Base-by-base conservation (phyloP, 2,888 invertebrate genomes). In the Sinopyrophorus schimmeli region DNA sequence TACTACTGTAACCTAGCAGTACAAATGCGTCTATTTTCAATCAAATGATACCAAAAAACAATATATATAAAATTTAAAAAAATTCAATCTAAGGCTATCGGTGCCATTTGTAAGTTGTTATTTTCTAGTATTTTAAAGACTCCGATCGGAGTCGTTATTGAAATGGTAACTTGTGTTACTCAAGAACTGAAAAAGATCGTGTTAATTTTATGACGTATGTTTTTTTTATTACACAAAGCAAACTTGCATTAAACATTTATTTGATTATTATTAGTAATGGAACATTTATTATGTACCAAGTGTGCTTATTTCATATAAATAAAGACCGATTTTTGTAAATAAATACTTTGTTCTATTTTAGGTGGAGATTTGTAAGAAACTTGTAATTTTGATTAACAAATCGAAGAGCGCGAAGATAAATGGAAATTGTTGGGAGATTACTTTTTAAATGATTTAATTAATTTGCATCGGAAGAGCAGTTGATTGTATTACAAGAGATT, bases 221-320 rank as follows among this genome's bases (percentile, higher is more conserved):
- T 63, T 64, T 63, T 65, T 63, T 61, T 62, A 64, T 60, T 58
- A 61, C 40, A 39, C 41, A 62, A 58, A 60, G 58, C 61, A 63
- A 61, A 59, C 60, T 64, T 61, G 62, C 55, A 57, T 61, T 65
- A 63, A 58, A 59, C 62, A 57, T 46, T 38, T 44, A 27, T 44
- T 55, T 56, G 48, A 56, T 57, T 61, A 65, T 56, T 57, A 55
- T 51, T 48, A 63, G 63, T 65, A 65, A 65, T 61, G 63, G 64
- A 66, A 61, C 63, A 68, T 69, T n/a, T 64, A 70, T 70, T 71
- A 67, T 73, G 72, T 73, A 74, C 73, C 73, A 71, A 72, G 73
- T 72, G 73, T 74, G 74, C 74, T 74, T 73, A 72, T 73, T 74
- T 74, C 72, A 70, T 64, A 69, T 63, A 61, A 72, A 72, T 73